Conservation (phyloP, 2,888 invertebrate species). For the Nysson spinosus region DNA sequence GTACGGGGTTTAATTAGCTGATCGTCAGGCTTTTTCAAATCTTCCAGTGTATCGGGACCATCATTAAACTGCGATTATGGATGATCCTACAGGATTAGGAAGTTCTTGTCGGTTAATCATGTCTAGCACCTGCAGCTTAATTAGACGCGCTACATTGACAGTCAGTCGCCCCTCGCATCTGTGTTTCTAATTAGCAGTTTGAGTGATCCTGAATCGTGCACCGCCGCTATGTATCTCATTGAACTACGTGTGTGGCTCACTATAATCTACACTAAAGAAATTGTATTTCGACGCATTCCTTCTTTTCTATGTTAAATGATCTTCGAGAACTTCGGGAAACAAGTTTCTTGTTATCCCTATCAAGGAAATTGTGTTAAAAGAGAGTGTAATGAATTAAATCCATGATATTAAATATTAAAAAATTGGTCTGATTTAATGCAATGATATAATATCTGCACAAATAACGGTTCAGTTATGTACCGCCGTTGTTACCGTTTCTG, state of each 20-base stretch:
- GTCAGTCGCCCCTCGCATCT: not conserved
- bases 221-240: not conserved
- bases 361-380: no score
- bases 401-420: no score
- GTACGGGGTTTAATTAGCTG: conserved; percentile 36
- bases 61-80: not conserved
- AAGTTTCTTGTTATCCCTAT: no score
- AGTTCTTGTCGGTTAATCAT: not conserved
- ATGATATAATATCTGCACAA: no score
- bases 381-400: no score
- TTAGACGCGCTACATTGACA: conserved; percentile 5
- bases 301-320: no score
- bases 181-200: not conserved
- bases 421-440: no score
- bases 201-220: not conserved
- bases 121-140: conserved; percentile 5
- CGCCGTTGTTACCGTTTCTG: no score
- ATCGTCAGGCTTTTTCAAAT: not conserved
- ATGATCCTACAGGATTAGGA: conserved; percentile 9
- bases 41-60: not conserved
- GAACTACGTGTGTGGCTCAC: not conserved
- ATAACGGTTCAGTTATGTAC: no score
- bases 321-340: no score
- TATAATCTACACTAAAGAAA: not conserved
- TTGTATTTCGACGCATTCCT: no score